Conservation (phyloP, 1,140 invertebrate species). For the Temnothorax longispinosus region DNA sequence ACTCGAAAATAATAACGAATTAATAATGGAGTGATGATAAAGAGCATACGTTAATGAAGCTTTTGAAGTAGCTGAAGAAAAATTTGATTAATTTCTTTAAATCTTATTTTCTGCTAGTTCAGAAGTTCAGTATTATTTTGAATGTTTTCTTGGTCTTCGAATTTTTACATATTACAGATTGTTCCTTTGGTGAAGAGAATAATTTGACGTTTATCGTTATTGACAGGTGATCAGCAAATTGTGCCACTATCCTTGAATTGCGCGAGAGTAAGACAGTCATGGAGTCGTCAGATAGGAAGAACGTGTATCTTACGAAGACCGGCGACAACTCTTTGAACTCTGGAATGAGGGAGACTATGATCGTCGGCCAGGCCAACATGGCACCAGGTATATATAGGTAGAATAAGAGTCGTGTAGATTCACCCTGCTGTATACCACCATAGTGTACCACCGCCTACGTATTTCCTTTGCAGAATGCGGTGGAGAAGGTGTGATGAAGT, state of each 20-base stretch:
- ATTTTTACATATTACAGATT: background rate
- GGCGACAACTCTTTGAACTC: conserved; percentile 70
- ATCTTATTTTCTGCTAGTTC: too few species aligned
- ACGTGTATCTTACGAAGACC: conserved; percentile 70
- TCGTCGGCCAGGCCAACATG: conserved; percentile 69
- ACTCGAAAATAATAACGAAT: background rate
- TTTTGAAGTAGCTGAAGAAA: background rate
- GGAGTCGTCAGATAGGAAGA: conserved; percentile 72
- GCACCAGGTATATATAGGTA: conserved; percentile 56
- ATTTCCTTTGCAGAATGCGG: conserved; percentile 64
- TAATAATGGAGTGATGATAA: background rate
- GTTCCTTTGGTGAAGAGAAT: too few species aligned
- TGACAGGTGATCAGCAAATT: conserved; percentile 19
- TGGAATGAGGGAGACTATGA: conserved; percentile 73
- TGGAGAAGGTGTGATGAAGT: conserved; percentile 69
- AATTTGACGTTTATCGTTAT: background rate
- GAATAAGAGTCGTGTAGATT: conserved; percentile 3
- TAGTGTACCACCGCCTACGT: background rate
- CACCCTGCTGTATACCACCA: background rate
- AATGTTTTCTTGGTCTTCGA: background rate
- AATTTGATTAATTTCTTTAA: background rate
- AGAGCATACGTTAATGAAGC: background rate
- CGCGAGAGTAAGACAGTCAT: conserved; percentile 34
- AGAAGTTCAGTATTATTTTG: background rate
- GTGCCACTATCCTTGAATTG: background rate